These are phyloP conservation scores for Fundulus diaphanus DNA, from an alignment of 2,797 vertebrate genomes.

Conservation along the genomic window DNA sequence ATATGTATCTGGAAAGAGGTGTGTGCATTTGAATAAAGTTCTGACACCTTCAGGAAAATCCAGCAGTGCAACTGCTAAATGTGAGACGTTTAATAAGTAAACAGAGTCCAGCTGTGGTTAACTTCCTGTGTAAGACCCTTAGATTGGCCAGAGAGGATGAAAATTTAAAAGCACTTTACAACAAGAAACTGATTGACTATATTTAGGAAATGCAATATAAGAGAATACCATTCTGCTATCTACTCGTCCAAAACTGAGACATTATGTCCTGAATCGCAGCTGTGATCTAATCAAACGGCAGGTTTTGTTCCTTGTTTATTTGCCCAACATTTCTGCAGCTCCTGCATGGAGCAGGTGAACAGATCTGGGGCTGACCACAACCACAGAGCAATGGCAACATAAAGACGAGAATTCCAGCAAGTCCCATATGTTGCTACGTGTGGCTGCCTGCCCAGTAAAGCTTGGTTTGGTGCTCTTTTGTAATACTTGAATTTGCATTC, in stretches of 20 bases:
- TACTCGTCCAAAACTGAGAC: background rate
- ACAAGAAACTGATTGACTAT: background rate
- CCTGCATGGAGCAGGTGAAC: slow-evolving; percentile 1
- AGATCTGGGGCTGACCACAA: slow-evolving; percentile 47
- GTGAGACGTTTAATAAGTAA: background rate
- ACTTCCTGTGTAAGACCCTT: too few relatives aligned
- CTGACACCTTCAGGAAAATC: background rate
- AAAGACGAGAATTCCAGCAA: slow-evolving; percentile 42
- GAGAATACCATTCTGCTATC: background rate
- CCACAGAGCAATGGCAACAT: slow-evolving; percentile 61
- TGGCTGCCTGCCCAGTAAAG: slow-evolving; percentile 52
- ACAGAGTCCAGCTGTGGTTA: too few relatives aligned
- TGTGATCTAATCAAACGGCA: background rate
- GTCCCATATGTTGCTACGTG: slow-evolving; percentile 27
- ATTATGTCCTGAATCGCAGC: background rate
- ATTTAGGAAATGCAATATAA: background rate
- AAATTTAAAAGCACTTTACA: background rate
- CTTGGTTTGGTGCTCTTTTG: slow-evolving; percentile 20
- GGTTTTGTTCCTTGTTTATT: slow-evolving; percentile 33
- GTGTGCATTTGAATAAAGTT: too few relatives aligned
- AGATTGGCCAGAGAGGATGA: too few relatives aligned
- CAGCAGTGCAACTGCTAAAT: background rate
- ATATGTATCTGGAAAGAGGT: too few relatives aligned
- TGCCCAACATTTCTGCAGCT: slow-evolving; percentile 32
- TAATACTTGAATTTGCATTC: background rate